phyloP scores from a whole-genome alignment of 2,113 vertebrate genomes.

The Seriola aureovittata region DNA sequence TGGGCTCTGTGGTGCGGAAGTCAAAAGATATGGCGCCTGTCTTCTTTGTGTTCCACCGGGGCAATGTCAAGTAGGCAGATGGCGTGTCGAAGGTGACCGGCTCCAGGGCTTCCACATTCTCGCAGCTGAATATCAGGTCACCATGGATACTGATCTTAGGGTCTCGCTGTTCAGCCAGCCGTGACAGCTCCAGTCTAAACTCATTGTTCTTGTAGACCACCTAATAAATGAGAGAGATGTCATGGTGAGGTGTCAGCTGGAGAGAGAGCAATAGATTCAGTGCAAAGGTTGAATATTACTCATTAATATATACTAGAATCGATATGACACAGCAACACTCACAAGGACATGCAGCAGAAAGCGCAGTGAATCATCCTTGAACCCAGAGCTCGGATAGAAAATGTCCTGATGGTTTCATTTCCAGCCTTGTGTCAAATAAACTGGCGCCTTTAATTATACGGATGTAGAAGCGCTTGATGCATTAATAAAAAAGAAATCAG shows the following conservation, averaged over 20 bases:
- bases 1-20: conserved; percentile 93
- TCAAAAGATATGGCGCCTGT: conserved; percentile 94
- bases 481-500: conserved; percentile 11
- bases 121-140: conserved; percentile 92
- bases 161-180: conserved; percentile 91
- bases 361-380: conserved; percentile 33
- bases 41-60: conserved; percentile 90
- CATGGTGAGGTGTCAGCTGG: conserved; percentile 54
- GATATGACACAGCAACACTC: conserved; percentile 29
- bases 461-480: conserved; percentile 14
- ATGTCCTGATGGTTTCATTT: conserved; percentile 34
- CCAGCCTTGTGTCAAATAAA: conserved; percentile 34
- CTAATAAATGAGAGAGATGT: conserved; percentile 74
- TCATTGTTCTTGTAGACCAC: conserved; percentile 98
- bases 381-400: conserved; percentile 25
- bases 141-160: conserved; percentile 92
- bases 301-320: conserved; percentile 58
- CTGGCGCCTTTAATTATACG: conserved; percentile 36
- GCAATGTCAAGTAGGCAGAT: conserved; percentile 88
- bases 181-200: conserved; percentile 94
- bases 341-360: conserved; percentile 5
- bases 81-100: conserved; percentile 92
- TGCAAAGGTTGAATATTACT: conserved; percentile 62
- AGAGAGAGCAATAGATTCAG: conserved; percentile 30
- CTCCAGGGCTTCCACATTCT: conserved; percentile 91